These are phyloP conservation scores for Kryphioiulus occultus DNA, from an alignment of 2,888 invertebrate genomes.

Conservation along the genomic window DNA sequence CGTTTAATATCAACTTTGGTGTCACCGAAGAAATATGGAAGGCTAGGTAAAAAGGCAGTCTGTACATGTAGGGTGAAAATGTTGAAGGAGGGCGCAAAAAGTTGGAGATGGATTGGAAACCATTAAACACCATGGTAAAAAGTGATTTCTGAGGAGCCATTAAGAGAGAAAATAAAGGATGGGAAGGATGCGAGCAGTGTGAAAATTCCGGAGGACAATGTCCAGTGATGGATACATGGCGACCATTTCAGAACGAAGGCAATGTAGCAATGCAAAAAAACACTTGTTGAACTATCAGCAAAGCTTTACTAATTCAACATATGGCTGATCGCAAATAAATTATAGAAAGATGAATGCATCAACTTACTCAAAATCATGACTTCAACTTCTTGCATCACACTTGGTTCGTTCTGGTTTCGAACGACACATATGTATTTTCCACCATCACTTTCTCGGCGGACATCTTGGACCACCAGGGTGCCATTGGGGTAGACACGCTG, in stretches of 20 bases:
- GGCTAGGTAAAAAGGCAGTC: neutral
- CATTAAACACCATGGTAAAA: neutral
- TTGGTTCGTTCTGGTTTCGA: constrained; percentile 82
- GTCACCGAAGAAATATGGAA: neutral
- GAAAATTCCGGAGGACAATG: constrained; percentile 5
- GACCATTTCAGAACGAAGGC: constrained; percentile 52
- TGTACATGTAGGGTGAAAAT: neutral
- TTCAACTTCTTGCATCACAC: constrained; percentile 84
- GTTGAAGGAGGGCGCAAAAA: neutral
- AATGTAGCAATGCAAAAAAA: constrained; percentile 13
- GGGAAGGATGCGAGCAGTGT: neutral
- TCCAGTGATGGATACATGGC: neutral
- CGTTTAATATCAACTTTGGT: constrained; percentile 5
- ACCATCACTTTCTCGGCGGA: constrained; percentile 89
- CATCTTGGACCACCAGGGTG: constrained; percentile 91
- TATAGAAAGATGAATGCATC: too few relatives aligned
- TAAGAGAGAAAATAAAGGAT: neutral
- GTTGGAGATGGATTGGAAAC: constrained; percentile 3
- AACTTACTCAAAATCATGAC: constrained; percentile 88
- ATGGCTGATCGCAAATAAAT: too few relatives aligned
- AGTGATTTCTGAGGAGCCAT: neutral
- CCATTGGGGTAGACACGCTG: constrained; percentile 94
- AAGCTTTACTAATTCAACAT: too few relatives aligned
- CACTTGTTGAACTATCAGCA: too few relatives aligned
- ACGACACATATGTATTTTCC: constrained; percentile 95